Percentiles rank a stretch among this genome's conserved stretches.
Conservation (phyloP, 2,113 vertebrate species). For the Phoxinus phoxinus region DNA sequence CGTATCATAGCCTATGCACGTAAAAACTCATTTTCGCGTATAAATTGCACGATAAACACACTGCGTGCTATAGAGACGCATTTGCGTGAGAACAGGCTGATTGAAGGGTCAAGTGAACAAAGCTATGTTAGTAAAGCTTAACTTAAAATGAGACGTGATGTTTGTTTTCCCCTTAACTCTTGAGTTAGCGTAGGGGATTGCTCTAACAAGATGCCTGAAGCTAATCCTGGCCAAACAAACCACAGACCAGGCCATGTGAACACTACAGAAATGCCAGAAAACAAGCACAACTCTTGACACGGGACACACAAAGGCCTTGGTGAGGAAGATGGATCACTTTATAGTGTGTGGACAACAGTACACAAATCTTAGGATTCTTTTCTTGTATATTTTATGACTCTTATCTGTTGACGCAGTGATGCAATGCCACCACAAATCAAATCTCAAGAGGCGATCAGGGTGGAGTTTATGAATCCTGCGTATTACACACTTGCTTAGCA, state of each 20-base stretch:
- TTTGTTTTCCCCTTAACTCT: background rate
- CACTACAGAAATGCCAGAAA: slow-evolving; percentile 10
- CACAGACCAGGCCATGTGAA: background rate
- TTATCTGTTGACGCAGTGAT: background rate
- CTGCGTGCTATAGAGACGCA: too few relatives aligned
- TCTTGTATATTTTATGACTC: background rate
- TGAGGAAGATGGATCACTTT: background rate
- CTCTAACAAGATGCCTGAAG: background rate
- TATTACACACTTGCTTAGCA: background rate
- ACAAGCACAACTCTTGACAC: slow-evolving; percentile 24
- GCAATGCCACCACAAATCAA: background rate
- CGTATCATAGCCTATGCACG: too few relatives aligned
- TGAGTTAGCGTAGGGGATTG: background rate
- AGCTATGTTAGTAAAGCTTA: background rate
- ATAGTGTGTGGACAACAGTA: background rate
- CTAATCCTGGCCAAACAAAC: slow-evolving; percentile 15
- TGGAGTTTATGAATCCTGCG: background rate
- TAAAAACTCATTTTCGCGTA: too few relatives aligned
- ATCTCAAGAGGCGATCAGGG: background rate
- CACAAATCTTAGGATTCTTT: background rate
- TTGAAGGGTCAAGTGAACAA: background rate
- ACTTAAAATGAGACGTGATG: background rate
- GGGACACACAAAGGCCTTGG: background rate
- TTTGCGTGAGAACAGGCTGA: too few relatives aligned
- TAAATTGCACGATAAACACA: too few relatives aligned